Percentiles rank a stretch among this genome's conserved stretches.
Conservation (phyloP, 2,113 vertebrate genomes). For the Phaethornis superciliosus region DNA sequence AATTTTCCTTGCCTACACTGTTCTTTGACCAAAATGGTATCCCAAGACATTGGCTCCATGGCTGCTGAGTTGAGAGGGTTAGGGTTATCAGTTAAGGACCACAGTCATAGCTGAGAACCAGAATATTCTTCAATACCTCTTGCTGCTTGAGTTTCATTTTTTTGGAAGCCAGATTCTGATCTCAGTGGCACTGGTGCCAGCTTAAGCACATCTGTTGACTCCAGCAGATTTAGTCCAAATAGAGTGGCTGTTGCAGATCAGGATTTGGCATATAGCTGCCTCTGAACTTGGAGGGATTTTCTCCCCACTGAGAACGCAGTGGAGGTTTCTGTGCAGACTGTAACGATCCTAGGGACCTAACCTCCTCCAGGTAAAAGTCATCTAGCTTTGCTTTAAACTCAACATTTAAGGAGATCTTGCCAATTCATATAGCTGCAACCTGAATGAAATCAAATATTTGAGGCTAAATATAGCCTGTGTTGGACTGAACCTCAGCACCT, state of each 20-base stretch:
- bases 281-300: background rate
- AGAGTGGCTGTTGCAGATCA: background rate
- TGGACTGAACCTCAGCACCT: background rate
- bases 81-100: background rate
- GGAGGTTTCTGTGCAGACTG: background rate
- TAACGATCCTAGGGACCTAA: background rate
- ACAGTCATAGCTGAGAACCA: constrained; percentile 7
- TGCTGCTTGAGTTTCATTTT: constrained; percentile 10
- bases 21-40: constrained; percentile 41
- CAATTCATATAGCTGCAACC: background rate
- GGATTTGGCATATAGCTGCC: background rate
- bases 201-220: background rate
- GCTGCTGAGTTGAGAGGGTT: constrained; percentile 32
- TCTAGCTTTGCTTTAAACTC: background rate
- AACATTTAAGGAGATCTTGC: background rate
- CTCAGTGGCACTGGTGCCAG: background rate
- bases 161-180: constrained; percentile 22
- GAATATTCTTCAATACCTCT: constrained; percentile 19
- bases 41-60: constrained; percentile 28
- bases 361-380: background rate
- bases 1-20: background rate
- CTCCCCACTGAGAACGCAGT: background rate
- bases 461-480: background rate
- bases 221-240: background rate
- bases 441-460: background rate